A percentile compares a stretch with the other conserved stretches of the same genome.
Evolutionary conservation across 1,140 invertebrate species (phyloP).

Genomic region (Cataglyphis hispanica): DNA sequence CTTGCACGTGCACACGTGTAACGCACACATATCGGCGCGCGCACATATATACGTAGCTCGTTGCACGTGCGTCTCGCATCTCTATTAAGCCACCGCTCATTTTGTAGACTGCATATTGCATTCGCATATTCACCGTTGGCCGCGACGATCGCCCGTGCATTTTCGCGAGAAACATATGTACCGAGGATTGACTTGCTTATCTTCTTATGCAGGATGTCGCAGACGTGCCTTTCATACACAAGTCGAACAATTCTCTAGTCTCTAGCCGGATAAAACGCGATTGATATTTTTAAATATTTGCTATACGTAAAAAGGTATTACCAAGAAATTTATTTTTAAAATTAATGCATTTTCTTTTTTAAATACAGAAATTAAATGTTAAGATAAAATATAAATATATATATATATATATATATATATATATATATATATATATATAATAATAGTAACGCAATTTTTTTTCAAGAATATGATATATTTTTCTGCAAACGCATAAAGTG

Average conservation of each 20-base stretch:
- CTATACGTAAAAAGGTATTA: neutral
- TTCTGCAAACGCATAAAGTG: conserved; percentile 12
- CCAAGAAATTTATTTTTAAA: neutral
- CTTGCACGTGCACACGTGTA: neutral
- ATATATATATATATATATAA: neutral
- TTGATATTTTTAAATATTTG: neutral
- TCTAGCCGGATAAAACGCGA: neutral
- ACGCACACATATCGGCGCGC: conserved; percentile 39
- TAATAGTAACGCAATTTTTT: neutral
- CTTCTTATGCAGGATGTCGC: neutral
- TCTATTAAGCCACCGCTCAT: conserved; percentile 77
- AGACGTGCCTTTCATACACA: neutral
- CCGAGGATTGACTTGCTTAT: neutral
- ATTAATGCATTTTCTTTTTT: neutral
- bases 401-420: neutral
- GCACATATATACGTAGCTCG: neutral
- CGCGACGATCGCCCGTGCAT: neutral
- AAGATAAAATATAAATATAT: neutral
- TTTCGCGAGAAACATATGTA: conserved; percentile 7
- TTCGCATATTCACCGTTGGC: conserved; percentile 11
- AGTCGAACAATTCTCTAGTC: neutral
- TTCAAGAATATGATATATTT: neutral
- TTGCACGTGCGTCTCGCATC: conserved; percentile 61
- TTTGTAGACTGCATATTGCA: conserved; percentile 67
- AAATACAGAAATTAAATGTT: neutral